Evolutionary conservation across 2,113 vertebrate genomes (phyloP), one percentile per base, ranked within the genome.

Genomic region (Morone saxatilis): DNA sequence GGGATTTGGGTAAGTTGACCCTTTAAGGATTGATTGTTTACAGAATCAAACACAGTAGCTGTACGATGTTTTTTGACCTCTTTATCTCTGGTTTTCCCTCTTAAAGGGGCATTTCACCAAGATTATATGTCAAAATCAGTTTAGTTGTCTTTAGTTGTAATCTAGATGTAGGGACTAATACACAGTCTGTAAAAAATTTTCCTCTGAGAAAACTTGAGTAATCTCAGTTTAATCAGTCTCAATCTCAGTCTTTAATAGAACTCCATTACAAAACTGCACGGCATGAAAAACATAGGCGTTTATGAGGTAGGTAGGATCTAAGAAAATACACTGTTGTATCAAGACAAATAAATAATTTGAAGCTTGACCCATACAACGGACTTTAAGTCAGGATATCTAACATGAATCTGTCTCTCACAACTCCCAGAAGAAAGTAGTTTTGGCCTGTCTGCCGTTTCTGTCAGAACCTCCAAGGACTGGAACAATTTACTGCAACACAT

Each of bases 51-150:
- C 53, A 45, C 61, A 36, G 65, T 12, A 14, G 60, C 13, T 73
- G 61, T 3, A 20, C 51, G 61, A 76, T 79, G 76, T 71, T 86
- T 71, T 78, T 57, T 56, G 53, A 54, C 61, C 43, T 47, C 36
- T 41, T 59, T 41, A 71, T 14, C 41, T 17, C 3, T 11, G 11
- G 40, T 51, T 20, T 43, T 77, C 19, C 31, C 41, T 72, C 67
- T 36, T 57, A 50, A 68, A 50, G 60, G 13, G 14, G 6, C 40
- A 40, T 51, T 67, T 36, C 51, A 48, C 36, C 41, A 38, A 16
- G 53, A n/a, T 36, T 67, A 57, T 40, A 14, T 22, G 75, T 57
- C 51, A 43, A 36, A 66, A 11, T 67, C 50, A 48, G 38, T 77
- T 38, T 48, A 22, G 31, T 31, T 31, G 31, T 31, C 31, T 31